Percentiles rank a stretch among this genome's conserved stretches.
These are phyloP conservation scores for Hippocampus zosterae DNA, from an alignment of 2,113 vertebrate genomes.

Conservation along the genomic window DNA sequence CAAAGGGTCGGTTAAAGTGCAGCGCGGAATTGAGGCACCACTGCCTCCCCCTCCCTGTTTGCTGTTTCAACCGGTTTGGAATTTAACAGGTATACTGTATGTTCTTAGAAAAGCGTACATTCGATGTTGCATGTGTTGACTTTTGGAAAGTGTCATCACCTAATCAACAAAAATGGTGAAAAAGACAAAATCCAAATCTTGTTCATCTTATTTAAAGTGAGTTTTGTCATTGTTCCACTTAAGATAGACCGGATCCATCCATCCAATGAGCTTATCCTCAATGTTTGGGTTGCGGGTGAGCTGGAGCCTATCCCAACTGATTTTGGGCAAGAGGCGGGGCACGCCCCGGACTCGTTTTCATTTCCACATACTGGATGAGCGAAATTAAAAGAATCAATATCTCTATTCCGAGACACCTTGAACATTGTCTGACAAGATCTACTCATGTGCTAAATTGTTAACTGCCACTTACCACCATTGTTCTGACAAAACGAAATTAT, in stretches of 20 bases:
- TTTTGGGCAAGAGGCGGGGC: too few relatives aligned
- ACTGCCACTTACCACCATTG: too few relatives aligned
- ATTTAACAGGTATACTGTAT: neutral
- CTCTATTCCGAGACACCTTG: too few relatives aligned
- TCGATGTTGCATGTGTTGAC: neutral
- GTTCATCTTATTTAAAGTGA: neutral
- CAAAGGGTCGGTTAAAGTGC: conserved; percentile 55
- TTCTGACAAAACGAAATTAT: too few relatives aligned
- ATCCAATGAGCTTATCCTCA: neutral
- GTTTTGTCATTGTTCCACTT: neutral
- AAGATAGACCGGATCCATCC: neutral
- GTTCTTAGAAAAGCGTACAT: conserved; percentile 25
- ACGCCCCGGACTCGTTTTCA: too few relatives aligned
- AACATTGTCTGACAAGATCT: too few relatives aligned
- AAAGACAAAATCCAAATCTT: neutral
- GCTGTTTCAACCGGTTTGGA: conserved; percentile 25
- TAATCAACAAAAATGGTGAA: neutral
- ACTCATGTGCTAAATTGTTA: too few relatives aligned
- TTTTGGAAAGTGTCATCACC: neutral
- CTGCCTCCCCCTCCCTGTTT: conserved; percentile 15
- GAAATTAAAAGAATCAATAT: too few relatives aligned
- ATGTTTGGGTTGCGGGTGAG: too few relatives aligned
- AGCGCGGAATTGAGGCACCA: conserved; percentile 18
- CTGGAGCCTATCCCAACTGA: too few relatives aligned
- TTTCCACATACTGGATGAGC: too few relatives aligned